Evolutionary conservation across 2,888 invertebrate species (phyloP), one percentile per base, ranked within the genome.

Genomic region (Cantharis lateralis): DNA sequence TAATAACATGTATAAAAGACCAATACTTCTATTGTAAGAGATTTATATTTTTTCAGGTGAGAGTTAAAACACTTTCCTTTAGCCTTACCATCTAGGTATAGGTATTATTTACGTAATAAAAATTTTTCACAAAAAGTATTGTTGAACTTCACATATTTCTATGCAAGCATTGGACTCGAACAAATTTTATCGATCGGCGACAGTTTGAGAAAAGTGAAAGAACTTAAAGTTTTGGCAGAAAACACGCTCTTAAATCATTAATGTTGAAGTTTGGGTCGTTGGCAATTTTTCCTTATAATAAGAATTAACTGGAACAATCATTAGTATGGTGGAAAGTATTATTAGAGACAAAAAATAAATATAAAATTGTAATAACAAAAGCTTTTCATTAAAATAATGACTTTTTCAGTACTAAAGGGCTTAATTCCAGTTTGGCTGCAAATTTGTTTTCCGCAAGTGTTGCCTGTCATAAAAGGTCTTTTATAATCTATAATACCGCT

Each of bases 381-480:
- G 68, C 77, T 68, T 72, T 74, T 77, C 77, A 79, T 79, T 77
- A 79, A 79, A 79, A 77, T 77, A 71, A 70, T 71, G 72, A 75
- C 77, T 77, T 66, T 66, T 66, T 77, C 71, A 68, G 72, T 68
- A 75, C 72, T 75, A 74, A 79, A 78, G 79, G 78, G 74, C 76
- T 77, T 80, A 79, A 80, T 78, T 78, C 80, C 80, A 78, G 78
- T 80, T 80, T 77, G 75, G 78, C 70, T 75, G 71, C 75, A 78
- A 79, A 80, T 79, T 80, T 80, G 79, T 79, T 77, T 74, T 78
- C 76, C 74, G 74, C 73, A 78, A 78, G 77, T 75, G 79, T 68
- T 71, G 72, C 74, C 64, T 75, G 71, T 77, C 75, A 76, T 76
- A 75, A 76, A 79, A 68, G 64, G 61, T 28, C 71, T 74, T 61